These are phyloP conservation scores for Neodiprion virginianus DNA, from an alignment of 1,140 invertebrate genomes.

Conservation along the genomic window DNA sequence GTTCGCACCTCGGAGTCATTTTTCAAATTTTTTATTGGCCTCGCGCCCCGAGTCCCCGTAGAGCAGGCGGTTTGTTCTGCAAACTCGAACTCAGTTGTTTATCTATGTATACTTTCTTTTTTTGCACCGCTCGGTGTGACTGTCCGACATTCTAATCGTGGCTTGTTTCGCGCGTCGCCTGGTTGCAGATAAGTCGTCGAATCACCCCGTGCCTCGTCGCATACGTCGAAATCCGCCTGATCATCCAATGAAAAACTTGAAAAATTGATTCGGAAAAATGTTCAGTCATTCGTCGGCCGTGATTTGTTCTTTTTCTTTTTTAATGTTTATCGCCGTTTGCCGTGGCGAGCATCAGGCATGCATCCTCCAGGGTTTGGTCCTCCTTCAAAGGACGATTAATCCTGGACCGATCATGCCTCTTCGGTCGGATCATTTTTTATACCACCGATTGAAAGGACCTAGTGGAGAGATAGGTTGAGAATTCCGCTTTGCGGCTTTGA, in stretches of 20 bases:
- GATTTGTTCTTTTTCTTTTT: background rate
- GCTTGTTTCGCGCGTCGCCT: too few relatives aligned
- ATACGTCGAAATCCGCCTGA: background rate
- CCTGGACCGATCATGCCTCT: background rate
- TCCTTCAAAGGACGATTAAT: background rate
- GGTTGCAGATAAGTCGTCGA: too few relatives aligned
- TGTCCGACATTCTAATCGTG: too few relatives aligned
- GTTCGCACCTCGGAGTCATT: constrained; percentile 1
- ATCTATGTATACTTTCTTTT: too few relatives aligned
- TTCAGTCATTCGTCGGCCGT: background rate
- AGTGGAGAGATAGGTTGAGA: too few relatives aligned
- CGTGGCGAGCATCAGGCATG: background rate
- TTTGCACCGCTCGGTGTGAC: too few relatives aligned
- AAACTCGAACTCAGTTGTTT: too few relatives aligned
- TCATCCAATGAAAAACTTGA: constrained; percentile 17
- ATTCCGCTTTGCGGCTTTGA: too few relatives aligned
- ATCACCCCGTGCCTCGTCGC: background rate
- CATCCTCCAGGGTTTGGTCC: background rate
- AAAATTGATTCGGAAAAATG: constrained; percentile 10
- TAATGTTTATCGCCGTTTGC: background rate
- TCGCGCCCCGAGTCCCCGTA: background rate
- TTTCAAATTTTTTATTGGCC: constrained; percentile 17
- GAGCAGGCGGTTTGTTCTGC: too few relatives aligned
- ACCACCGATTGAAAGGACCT: too few relatives aligned
- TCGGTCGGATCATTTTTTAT: background rate